Evolutionary conservation across 2,113 vertebrate species (phyloP), one percentile per base, ranked within the genome.

Genomic region (Rhinogobius similis): DNA sequence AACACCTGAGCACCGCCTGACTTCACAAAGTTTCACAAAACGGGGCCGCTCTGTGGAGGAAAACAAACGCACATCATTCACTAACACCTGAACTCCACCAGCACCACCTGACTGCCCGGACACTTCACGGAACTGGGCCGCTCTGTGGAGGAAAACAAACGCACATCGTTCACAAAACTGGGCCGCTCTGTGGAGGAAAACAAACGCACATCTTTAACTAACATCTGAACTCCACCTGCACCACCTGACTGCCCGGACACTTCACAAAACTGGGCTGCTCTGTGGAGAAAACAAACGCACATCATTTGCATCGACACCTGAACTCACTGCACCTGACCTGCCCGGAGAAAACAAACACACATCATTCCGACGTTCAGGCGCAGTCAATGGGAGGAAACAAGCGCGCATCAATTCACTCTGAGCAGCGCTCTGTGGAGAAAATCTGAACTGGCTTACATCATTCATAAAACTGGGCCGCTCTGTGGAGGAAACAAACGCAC

Each of bases 91-190:
- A 98, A 99, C 80, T 99, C 97, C 83, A 96, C 96, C 63, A 97
- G 94, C 12, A 98, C 93, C 0, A 97, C 96, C 90, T 96, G 90
- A 75, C 96, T 98, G 82, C 95, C 93, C 0, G 98, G 98, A 70
- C 95, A 96, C 76, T 95, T 96, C 55, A 97, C 94, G 85, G 99
- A 99, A 59, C 95, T 98, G n/a, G 98, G 98, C 67, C 97, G 95
- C 81, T 94, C 93, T 94, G 85, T 13, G 38, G 16, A 43, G 68
- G 74, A 62, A 27, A 48, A 82, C 18, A 61, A 63, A 44, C 64
- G 41, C 10, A 73, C 32, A n/a, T n/a, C 20, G 1, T n/a, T 48
- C 20, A 48, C 29, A 10, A 26, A 43, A 44, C 18, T 6, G 29
- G 29, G 29, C 6, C 29, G 29, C 29, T 32, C 29, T 32, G 85